Evolutionary conservation across 2,113 vertebrate species (phyloP).

Genomic region (Cynocephalus volans): DNA sequence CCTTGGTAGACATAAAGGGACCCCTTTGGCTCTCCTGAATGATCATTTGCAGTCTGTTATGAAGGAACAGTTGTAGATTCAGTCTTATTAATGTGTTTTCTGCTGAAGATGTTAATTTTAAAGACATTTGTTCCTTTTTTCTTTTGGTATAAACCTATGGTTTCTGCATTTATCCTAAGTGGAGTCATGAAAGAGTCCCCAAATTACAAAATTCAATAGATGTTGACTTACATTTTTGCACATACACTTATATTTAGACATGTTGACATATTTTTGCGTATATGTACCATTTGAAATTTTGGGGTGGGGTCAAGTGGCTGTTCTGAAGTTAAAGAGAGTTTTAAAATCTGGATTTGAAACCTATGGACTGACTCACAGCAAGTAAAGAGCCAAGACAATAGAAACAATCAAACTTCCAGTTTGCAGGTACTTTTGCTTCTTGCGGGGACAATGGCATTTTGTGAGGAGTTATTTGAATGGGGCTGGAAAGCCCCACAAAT

Average conservation of each 20-base stretch:
- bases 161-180: conserved; percentile 29
- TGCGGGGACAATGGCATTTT: not conserved
- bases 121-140: not conserved
- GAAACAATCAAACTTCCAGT: not conserved
- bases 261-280: not conserved
- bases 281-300: not conserved
- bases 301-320: not conserved
- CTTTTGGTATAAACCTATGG: not conserved
- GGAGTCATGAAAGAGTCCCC: not conserved
- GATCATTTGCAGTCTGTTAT: not conserved
- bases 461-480: not conserved
- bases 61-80: not conserved
- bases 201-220: not conserved
- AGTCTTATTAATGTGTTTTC: not conserved
- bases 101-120: not conserved
- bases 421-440: not conserved
- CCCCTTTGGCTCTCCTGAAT: not conserved
- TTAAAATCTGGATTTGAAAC: not conserved
- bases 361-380: not conserved
- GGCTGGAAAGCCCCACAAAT: not conserved
- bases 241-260: too few relatives aligned
- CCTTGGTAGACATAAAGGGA: not conserved
- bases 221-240: not conserved
- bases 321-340: not conserved
- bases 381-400: not conserved